These are phyloP conservation scores for Platycheirus albimanus DNA, from an alignment of 2,888 invertebrate species.

Conservation along the genomic window DNA sequence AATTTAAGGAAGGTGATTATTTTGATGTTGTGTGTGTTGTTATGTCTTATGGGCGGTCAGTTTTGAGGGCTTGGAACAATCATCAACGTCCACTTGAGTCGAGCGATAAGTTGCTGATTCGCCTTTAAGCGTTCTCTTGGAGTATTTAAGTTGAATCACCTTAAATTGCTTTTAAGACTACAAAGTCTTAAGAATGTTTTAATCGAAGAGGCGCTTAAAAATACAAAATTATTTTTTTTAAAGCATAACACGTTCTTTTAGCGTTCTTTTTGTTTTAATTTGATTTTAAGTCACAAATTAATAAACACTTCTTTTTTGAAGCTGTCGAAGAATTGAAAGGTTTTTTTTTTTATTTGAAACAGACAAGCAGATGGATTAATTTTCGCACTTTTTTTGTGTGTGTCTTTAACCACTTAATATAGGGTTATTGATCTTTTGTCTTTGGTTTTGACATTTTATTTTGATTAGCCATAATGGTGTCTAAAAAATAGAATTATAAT, in stretches of 20 bases:
- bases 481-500: neutral
- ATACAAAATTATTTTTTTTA: neutral
- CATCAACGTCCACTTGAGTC: conserved; percentile 2
- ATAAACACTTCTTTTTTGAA: neutral
- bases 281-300: conserved; percentile 9
- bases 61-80: conserved; percentile 20
- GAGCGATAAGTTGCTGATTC: conserved; percentile 32
- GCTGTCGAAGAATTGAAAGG: conserved; percentile 21
- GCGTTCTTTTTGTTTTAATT: neutral
- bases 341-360: conserved; percentile 38
- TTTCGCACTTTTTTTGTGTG: conserved; percentile 24
- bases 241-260: neutral
- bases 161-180: conserved; percentile 36
- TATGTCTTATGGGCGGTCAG: neutral
- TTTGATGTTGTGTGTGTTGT: neutral
- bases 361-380: conserved; percentile 29
- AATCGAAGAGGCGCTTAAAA: conserved; percentile 9
- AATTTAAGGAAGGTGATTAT: conserved; percentile 35
- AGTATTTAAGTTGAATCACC: conserved; percentile 60
- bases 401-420: conserved; percentile 21
- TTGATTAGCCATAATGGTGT: conserved; percentile 11
- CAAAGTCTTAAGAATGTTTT: conserved; percentile 5
- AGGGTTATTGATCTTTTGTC: conserved; percentile 60
- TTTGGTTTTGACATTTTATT: conserved; percentile 7
- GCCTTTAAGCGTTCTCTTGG: conserved; percentile 9